Percentiles rank a stretch among this genome's conserved stretches.
phyloP scores from a whole-genome alignment of 2,888 invertebrate species.

The Diaphora mendica region DNA sequence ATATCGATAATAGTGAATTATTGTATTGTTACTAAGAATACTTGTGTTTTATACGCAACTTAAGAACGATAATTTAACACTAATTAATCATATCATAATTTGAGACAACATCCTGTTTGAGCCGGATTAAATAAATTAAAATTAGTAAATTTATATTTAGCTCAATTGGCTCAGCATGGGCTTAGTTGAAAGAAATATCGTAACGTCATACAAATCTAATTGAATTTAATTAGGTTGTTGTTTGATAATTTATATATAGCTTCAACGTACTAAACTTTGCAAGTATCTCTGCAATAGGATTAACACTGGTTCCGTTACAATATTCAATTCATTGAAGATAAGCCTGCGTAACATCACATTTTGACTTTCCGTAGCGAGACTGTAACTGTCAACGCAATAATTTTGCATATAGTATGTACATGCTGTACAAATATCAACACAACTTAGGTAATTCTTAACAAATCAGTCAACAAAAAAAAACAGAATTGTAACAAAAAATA shows the following conservation, averaged over 20 bases:
- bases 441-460: background rate
- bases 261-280: background rate
- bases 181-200: background rate
- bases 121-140: background rate
- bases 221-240: background rate
- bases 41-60: background rate
- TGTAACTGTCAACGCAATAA: no score
- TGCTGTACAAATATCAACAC: background rate
- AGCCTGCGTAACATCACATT: no score
- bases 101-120: background rate
- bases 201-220: background rate
- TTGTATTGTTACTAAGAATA: constrained; percentile 2
- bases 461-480: background rate
- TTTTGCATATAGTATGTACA: background rate
- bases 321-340: no score
- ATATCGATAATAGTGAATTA: constrained; percentile 17
- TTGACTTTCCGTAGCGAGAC: no score
- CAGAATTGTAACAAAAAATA: no score
- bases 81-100: background rate
- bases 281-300: no score
- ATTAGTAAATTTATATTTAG: background rate
- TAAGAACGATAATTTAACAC: background rate
- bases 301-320: no score
- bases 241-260: no score
- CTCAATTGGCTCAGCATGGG: no score